Evolutionary conservation across 2,888 invertebrate genomes (phyloP).

Genomic region (Phyllotreta striolata): DNA sequence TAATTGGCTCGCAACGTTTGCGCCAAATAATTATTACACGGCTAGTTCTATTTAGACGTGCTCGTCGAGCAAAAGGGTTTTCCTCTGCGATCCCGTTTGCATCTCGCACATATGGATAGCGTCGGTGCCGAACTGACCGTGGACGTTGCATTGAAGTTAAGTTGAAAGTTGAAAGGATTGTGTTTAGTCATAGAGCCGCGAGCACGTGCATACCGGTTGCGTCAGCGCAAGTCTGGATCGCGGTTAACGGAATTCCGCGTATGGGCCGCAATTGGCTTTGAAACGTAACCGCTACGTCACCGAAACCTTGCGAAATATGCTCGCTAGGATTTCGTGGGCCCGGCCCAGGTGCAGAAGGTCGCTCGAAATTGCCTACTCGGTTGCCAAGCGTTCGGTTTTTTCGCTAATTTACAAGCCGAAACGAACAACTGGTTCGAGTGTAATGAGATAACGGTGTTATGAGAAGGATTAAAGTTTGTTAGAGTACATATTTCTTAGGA

Average conservation of each 20-base stretch:
- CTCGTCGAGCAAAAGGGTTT: background rate
- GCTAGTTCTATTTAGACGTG: constrained; percentile 27
- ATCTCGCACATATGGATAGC: constrained; percentile 27
- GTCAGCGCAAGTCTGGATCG: constrained; percentile 17
- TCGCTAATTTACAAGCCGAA: too few relatives aligned
- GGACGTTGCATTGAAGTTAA: constrained; percentile 39
- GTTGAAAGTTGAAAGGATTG: constrained; percentile 27
- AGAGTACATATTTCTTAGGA: too few relatives aligned
- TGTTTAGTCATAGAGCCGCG: background rate
- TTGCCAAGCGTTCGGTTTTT: too few relatives aligned
- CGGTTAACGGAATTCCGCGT: constrained; percentile 24
- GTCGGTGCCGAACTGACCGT: constrained; percentile 38
- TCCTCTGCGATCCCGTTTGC: background rate
- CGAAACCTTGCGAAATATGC: constrained; percentile 13
- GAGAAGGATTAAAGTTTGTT: too few relatives aligned
- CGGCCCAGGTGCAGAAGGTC: too few relatives aligned
- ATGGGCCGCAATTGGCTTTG: background rate
- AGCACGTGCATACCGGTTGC: constrained; percentile 15
- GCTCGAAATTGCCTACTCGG: too few relatives aligned
- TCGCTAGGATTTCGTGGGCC: too few relatives aligned
- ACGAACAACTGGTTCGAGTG: too few relatives aligned
- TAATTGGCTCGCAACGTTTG: too few relatives aligned
- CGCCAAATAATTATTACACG: too few relatives aligned
- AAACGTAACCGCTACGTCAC: constrained; percentile 24
- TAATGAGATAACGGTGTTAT: too few relatives aligned